A percentile compares a stretch with the other conserved stretches of the same genome.
Conservation (phyloP, 2,113 vertebrate species). For the Cynopterus brachyotis region DNA sequence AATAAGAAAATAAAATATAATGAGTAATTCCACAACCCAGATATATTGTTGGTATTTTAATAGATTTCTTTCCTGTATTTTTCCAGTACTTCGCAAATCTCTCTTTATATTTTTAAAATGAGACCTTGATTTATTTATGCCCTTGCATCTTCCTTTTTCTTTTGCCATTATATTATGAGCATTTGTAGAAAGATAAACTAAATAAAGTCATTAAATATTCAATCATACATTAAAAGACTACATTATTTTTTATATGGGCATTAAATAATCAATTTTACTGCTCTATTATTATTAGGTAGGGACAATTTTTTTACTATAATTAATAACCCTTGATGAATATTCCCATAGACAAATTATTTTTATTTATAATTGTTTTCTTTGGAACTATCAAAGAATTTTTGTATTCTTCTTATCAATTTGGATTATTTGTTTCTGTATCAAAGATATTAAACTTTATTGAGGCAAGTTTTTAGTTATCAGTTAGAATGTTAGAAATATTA, state of each 20-base stretch:
- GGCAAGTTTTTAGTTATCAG: conserved; percentile 22
- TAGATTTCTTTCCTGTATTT: not conserved
- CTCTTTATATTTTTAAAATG: not conserved
- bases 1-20: conserved; percentile 59
- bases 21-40: not conserved
- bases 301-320: conserved; percentile 14
- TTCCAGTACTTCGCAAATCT: not conserved
- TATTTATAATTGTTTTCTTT: conserved; percentile 35
- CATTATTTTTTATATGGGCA: conserved; percentile 37
- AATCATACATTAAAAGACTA: conserved; percentile 31
- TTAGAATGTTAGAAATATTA: conserved; percentile 43
- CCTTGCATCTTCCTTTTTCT: conserved; percentile 18
- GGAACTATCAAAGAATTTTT: not conserved
- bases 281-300: conserved; percentile 33
- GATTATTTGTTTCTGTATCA: not conserved
- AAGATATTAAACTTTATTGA: conserved; percentile 17
- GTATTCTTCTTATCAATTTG: not conserved
- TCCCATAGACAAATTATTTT: conserved; percentile 2
- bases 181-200: conserved; percentile 36
- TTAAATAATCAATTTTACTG: conserved; percentile 47
- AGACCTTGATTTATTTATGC: not conserved
- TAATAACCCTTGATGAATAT: conserved; percentile 7
- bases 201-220: conserved; percentile 54
- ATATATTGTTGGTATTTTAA: conserved; percentile 44
- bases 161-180: not conserved